A percentile compares a stretch with the other conserved stretches of the same genome.
Evolutionary conservation across 2,113 vertebrate species (phyloP).

Genomic region (Casuarius casuarius): DNA sequence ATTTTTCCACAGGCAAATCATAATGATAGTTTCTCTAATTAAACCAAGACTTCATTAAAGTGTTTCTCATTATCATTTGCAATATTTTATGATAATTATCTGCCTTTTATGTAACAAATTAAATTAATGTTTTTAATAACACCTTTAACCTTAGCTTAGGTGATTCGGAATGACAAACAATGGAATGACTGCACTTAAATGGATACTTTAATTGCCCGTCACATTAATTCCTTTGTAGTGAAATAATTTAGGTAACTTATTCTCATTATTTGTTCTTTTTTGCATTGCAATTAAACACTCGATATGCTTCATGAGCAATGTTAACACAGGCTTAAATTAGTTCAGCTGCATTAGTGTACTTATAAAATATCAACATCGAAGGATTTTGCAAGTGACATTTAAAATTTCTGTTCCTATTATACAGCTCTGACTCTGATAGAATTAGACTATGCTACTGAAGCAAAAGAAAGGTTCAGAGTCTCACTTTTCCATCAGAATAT

Average conservation of each 20-base stretch:
- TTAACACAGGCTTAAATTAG: constrained; percentile 63
- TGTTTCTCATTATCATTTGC: constrained; percentile 67
- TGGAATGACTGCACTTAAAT: constrained; percentile 69
- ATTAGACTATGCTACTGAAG: not conserved
- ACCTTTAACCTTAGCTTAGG: constrained; percentile 73
- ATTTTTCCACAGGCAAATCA: constrained; percentile 64
- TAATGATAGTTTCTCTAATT: constrained; percentile 60
- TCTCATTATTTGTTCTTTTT: constrained; percentile 64
- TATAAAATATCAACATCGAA: constrained; percentile 22
- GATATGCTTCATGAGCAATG: constrained; percentile 54
- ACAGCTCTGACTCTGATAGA: not conserved
- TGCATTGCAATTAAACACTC: constrained; percentile 63
- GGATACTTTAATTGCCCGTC: constrained; percentile 75
- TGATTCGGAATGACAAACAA: constrained; percentile 73
- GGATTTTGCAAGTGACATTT: not conserved
- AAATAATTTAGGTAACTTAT: constrained; percentile 66
- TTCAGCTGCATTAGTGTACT: constrained; percentile 39
- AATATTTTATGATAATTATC: constrained; percentile 79
- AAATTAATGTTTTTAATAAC: constrained; percentile 81
- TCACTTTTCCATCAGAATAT: not conserved
- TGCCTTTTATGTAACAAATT: constrained; percentile 69
- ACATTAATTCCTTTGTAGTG: constrained; percentile 73
- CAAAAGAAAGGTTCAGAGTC: not conserved
- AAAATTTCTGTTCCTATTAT: not conserved
- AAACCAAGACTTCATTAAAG: constrained; percentile 74